phyloP scores from a whole-genome alignment of 2,113 vertebrate species.

The Dinomys branickii region DNA sequence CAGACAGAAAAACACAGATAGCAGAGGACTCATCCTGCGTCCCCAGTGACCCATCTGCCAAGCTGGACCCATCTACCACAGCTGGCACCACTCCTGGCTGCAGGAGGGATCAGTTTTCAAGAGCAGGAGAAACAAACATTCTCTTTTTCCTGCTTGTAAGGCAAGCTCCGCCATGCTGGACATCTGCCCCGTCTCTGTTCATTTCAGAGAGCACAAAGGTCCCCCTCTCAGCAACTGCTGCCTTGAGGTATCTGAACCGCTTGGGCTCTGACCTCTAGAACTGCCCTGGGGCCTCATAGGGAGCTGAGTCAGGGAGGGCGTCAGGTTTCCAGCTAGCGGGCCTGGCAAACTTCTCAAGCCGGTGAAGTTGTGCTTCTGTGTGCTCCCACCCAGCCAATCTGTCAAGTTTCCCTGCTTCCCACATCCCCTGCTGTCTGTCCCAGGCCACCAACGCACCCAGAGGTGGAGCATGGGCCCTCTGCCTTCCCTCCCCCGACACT shows the following conservation, averaged over 20 bases:
- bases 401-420: neutral
- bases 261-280: neutral
- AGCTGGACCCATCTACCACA: neutral
- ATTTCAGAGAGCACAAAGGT: neutral
- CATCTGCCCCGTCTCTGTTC: neutral
- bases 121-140: constrained; percentile 48
- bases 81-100: neutral
- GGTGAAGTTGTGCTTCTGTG: neutral
- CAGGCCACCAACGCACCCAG: neutral
- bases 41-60: constrained; percentile 65
- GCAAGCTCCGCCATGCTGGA: neutral
- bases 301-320: constrained; percentile 35
- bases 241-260: neutral
- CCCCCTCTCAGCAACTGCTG: neutral
- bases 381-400: neutral
- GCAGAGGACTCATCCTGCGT: neutral
- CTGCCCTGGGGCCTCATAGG: neutral
- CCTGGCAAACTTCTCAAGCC: neutral
- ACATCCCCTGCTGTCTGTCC: neutral
- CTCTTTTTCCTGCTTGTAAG: constrained; percentile 44
- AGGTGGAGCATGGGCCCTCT: neutral
- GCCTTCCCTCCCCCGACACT: neutral
- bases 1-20: constrained; percentile 39
- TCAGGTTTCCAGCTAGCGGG: constrained; percentile 62
- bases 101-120: constrained; percentile 50